Evolutionary conservation across 2,113 vertebrate genomes (phyloP), one percentile per base, ranked within the genome.

Genomic region (Galemys pyrenaicus): DNA sequence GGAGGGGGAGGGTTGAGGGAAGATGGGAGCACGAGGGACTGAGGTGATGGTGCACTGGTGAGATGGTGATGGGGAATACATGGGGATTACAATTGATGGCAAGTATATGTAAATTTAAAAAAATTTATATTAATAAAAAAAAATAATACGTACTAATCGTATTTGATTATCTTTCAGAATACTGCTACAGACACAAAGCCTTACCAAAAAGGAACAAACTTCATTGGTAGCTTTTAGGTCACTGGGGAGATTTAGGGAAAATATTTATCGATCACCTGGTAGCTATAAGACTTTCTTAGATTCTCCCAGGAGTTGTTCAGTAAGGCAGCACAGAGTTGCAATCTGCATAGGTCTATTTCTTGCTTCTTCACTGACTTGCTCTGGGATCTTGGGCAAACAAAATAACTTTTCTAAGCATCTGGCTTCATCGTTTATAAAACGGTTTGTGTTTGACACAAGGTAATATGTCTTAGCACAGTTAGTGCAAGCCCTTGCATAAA

Each of bases 351-450:
- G n/a, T 68, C 54, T 60, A 30, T 56, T 93, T 94, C 37, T 41
- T 35, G 74, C n/a, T 70, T 44, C 28, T 79, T 51, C 60, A 30
- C 2, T 70, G 70, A 86, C 54, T 87, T 87, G n/a, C 60, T 86
- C 7, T n/a, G 70, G 46, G 28, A 54, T 4, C 17, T 85, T n/a
- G 28, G 24, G 32, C 58, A 85, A 75, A 26, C 32, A 65, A 46
- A 22, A 56, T 86, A 46, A 82, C 41, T 77, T 75, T 84, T 64
- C 51, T 60, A 62, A 92, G 64, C 30, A 41, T 96, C 32, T 35
- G 39, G 35, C 94, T 90, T 95, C 86, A 28, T 88, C 64, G 51
- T 49, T 24, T n/a, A 3, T 77, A 67, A 80, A 62, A 39, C 81
- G 19, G 39, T 71, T 41, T 81, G 35, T 81, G 64, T 78, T 41